phyloP scores from a whole-genome alignment of 2,113 vertebrate genomes.

The Lampris megalopsis region DNA sequence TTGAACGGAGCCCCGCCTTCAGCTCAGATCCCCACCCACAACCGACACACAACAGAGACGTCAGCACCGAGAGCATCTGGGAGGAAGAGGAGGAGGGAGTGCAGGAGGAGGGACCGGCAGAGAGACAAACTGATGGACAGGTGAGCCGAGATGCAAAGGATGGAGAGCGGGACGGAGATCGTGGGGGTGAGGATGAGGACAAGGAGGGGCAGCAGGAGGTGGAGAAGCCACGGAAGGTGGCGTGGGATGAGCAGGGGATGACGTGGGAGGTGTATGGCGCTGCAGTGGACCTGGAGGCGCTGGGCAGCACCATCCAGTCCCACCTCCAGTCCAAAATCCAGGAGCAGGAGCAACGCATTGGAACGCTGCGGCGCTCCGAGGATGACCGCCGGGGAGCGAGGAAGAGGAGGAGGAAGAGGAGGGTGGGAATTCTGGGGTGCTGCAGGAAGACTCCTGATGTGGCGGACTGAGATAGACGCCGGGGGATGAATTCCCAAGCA shows the following conservation, averaged over 20 bases:
- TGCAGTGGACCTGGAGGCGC: slow-evolving; percentile 59
- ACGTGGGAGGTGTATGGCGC: slow-evolving; percentile 71
- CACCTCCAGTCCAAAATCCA: slow-evolving; percentile 67
- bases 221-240: slow-evolving; percentile 45
- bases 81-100: slow-evolving; percentile 55
- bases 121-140: background rate
- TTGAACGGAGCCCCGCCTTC: slow-evolving; percentile 14
- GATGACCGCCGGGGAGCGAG: slow-evolving; percentile 14
- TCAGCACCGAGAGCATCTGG: slow-evolving; percentile 1
- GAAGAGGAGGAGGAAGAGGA: slow-evolving; percentile 36
- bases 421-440: slow-evolving; percentile 55
- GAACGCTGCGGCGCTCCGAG: slow-evolving; percentile 57
- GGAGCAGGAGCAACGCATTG: slow-evolving; percentile 61
- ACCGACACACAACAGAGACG: background rate
- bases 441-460: slow-evolving; percentile 37
- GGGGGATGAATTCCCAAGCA: too few relatives aligned
- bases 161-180: slow-evolving; percentile 8
- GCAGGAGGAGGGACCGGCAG: slow-evolving; percentile 74
- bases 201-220: background rate
- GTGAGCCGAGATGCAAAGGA: slow-evolving; percentile 10
- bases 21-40: background rate
- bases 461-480: slow-evolving; percentile 39
- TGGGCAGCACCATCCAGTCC: slow-evolving; percentile 61
- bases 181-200: background rate
- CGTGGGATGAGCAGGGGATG: slow-evolving; percentile 66